A percentile compares a stretch with the other conserved stretches of the same genome.
Evolutionary conservation across 1,140 invertebrate genomes (phyloP).

Genomic region (Lutraria rhynchaena): DNA sequence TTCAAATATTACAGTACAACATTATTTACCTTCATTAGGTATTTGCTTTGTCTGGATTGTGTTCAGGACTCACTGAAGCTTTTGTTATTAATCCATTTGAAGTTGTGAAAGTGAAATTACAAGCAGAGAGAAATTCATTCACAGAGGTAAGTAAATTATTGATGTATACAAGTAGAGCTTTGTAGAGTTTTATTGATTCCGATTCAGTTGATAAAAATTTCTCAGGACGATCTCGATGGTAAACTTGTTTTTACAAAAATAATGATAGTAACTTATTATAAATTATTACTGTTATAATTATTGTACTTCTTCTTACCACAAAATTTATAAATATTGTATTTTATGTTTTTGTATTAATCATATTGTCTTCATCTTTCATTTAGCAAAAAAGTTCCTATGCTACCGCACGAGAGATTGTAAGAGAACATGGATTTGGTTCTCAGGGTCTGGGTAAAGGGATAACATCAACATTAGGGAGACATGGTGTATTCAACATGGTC

Average conservation of each 20-base stretch:
- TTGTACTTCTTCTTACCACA: no score
- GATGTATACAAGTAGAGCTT: no score
- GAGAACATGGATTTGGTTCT: constrained; percentile 88
- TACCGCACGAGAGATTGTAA: constrained; percentile 90
- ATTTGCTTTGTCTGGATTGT: constrained; percentile 92
- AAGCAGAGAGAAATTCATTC: constrained; percentile 84
- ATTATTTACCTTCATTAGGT: constrained; percentile 84
- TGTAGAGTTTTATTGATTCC: no score
- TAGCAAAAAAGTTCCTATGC: constrained; percentile 89
- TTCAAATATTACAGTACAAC: neutral
- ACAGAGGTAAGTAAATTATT: constrained; percentile 67
- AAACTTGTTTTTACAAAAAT: no score
- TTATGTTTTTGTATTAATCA: no score
- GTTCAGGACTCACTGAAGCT: constrained; percentile 93
- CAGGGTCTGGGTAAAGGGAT: constrained; percentile 94
- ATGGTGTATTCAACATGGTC: constrained; percentile 95
- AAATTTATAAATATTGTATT: no score
- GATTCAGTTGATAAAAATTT: no score
- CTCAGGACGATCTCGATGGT: no score
- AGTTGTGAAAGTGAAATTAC: constrained; percentile 93
- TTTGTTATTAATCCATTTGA: constrained; percentile 97
- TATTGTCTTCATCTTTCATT: no score
- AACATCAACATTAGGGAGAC: constrained; percentile 92
- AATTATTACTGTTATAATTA: no score
- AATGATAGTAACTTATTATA: no score